phyloP scores from a whole-genome alignment of 2,888 invertebrate species.

The Microctonus hyperodae region DNA sequence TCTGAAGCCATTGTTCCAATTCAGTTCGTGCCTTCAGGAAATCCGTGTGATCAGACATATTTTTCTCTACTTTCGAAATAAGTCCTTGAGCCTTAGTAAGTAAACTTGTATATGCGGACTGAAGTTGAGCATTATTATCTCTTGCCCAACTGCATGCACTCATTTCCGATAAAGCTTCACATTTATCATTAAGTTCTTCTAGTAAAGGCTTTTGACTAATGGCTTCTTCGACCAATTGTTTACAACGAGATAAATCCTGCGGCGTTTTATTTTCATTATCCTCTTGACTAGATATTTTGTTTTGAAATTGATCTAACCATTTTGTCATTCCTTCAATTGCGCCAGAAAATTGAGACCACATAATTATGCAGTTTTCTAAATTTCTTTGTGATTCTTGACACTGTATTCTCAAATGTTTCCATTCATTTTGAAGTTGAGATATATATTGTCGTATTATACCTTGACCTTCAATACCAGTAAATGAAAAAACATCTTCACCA shows the following conservation, averaged over 20 bases:
- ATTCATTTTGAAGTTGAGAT: conserved; percentile 79
- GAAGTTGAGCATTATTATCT: conserved; percentile 84
- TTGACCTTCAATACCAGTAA: conserved; percentile 84
- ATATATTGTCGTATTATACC: conserved; percentile 83
- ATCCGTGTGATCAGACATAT: conserved; percentile 89
- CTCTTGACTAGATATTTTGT: conserved; percentile 70
- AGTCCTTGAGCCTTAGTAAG: conserved; percentile 81
- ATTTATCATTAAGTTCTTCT: conserved; percentile 86
- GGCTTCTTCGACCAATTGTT: conserved; percentile 78
- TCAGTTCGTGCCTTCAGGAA: conserved; percentile 87
- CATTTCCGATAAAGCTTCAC: conserved; percentile 85
- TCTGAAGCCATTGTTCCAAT: conserved; percentile 83
- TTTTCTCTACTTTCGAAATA: conserved; percentile 87
- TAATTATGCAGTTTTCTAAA: conserved; percentile 77
- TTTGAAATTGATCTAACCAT: conserved; percentile 77
- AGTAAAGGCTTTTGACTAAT: conserved; percentile 77
- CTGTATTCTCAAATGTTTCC: conserved; percentile 81
- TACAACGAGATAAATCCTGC: conserved; percentile 79
- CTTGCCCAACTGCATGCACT: conserved; percentile 86
- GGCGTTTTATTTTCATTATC: conserved; percentile 78
- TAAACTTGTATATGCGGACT: conserved; percentile 81
- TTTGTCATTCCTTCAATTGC: conserved; percentile 76
- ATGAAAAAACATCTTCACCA: conserved; percentile 77
- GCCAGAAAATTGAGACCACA: conserved; percentile 82
- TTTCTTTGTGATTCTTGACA: conserved; percentile 79